These are phyloP conservation scores for Leptinotarsa juncta DNA, from an alignment of 2,888 invertebrate species.

Conservation along the genomic window DNA sequence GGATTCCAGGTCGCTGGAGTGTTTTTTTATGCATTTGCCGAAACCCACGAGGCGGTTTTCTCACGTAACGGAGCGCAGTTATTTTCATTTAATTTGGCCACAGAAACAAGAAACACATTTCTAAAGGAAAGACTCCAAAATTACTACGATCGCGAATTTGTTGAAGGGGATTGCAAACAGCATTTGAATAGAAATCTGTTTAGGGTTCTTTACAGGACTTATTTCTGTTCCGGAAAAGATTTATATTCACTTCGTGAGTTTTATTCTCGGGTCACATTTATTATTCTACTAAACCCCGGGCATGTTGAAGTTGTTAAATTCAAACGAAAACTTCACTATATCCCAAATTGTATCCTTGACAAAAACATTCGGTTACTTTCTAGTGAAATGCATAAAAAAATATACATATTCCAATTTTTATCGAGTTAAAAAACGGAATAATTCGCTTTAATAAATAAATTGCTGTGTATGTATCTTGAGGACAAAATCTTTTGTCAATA, in stretches of 20 bases:
- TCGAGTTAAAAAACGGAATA: too few relatives aligned
- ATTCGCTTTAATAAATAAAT: too few relatives aligned
- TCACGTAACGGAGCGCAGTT: constrained; percentile 29
- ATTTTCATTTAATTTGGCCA: constrained; percentile 37
- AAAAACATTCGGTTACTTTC: too few relatives aligned
- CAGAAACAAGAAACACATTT: constrained; percentile 22
- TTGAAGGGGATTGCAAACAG: constrained; percentile 14
- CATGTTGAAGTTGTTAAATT: too few relatives aligned
- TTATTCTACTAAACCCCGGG: neutral
- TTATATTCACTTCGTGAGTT: constrained; percentile 1
- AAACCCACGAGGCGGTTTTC: constrained; percentile 29
- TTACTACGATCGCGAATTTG: neutral
- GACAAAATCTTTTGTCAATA: too few relatives aligned
- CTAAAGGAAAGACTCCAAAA: neutral
- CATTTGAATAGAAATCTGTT: constrained; percentile 5
- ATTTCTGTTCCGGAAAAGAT: neutral
- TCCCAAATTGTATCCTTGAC: too few relatives aligned
- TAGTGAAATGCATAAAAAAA: too few relatives aligned
- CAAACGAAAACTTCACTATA: too few relatives aligned
- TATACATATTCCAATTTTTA: too few relatives aligned
- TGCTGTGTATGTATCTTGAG: too few relatives aligned
- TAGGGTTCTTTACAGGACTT: neutral
- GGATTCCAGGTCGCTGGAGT: constrained; percentile 26
- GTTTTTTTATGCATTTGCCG: constrained; percentile 35
- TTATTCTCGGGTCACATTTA: neutral